Base-by-base conservation (phyloP, 2,888 invertebrate genomes). In the Pheosia gnoma region DNA sequence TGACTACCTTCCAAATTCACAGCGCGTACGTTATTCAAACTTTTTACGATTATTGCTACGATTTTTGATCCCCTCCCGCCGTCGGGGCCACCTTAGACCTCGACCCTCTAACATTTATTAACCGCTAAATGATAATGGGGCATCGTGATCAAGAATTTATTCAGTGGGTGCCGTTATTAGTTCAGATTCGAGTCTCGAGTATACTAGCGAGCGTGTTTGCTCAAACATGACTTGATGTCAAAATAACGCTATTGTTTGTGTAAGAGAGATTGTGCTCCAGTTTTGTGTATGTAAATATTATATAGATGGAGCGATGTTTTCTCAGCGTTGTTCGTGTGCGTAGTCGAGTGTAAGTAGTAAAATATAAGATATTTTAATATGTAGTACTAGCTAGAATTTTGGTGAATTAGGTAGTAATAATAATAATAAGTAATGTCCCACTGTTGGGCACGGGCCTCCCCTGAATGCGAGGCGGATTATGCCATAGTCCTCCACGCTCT, bases 11-110 rank as follows among this genome's bases (percentile, higher is more conserved):
- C 81, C 79, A 80, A 87, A 91, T 90, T 90, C 90, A 82, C 79
- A 73, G 75, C 85, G 87, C 89, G 90, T 88, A 81, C 86, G 85
- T 88, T 83, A 87, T 87, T 77, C 78, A 85, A 90, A 90, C 87
- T 89, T 91, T 90, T 91, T 91, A 90, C 87, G 91, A 86, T 90
- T 90, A 91, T 89, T 87, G 82, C 88, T 83, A 85, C 85, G 88
- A 87, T 88, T 90, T 89, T 88, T 89, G 89, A 88, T 87, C 87
- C 89, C 82, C 81, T 82, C 82, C 79, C 81, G 81, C 79, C 78
- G 78, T 72, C 77, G 79, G 80, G 39, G 82, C 82, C 84, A 86
- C 88, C 88, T 88, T 85, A 80, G 83, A 82, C 82, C 83, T 83
- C 77, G 76, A 72, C 74, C 74, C 84, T 85, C 84, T 81, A 80